Base-by-base conservation (phyloP, 1,140 invertebrate species). In the Tenebrio molitor region DNA sequence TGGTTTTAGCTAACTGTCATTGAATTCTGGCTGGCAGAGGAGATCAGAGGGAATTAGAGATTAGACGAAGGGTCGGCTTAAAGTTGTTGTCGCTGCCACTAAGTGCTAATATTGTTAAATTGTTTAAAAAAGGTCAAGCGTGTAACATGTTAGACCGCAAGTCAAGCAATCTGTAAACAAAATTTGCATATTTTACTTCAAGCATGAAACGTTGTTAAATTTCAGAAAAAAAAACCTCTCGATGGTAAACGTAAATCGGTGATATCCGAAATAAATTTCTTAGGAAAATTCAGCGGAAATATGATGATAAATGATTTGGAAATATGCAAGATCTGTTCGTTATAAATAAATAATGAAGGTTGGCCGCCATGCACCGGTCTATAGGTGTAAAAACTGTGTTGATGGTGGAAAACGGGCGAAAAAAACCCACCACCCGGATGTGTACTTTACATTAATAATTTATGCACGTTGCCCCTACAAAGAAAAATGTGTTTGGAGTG, bases 361-460 rank as follows among this genome's bases (percentile, higher is more conserved):
- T 25, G 23, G 15, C 23, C 1, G 50, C 4, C 16, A n/a, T n/a
- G n/a, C n/a, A n/a, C 44, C n/a, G 44, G 44, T 50, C n/a, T 50
- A 58, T 14, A 58, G 50, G 50, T 58, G 50, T 58, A 58, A 58
- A 58, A 53, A 53, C n/a, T 23, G 46, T 21, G 46, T 8, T 23
- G 46, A 46, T 23, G 46, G 16, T 15, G 46, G 46, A 53, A 53
- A 58, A 58, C 25, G 23, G 23, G 36, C 7, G 44, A 50, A 50
- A n/a, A n/a, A n/a, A 58, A 58, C 50, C 50, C 50, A 58, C 50
- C 50, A 23, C 50, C 23, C 50, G 12, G 50, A 58, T 58, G 50
- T 29, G 50, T 58, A 58, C 50, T 58, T 33, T 58, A 33, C 50
- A 58, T 58, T 58, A 58, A 58, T 58, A 58, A 58, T 58, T 58